These are phyloP conservation scores for Solen grandis DNA, from an alignment of 1,140 invertebrate genomes.

Conservation along the genomic window DNA sequence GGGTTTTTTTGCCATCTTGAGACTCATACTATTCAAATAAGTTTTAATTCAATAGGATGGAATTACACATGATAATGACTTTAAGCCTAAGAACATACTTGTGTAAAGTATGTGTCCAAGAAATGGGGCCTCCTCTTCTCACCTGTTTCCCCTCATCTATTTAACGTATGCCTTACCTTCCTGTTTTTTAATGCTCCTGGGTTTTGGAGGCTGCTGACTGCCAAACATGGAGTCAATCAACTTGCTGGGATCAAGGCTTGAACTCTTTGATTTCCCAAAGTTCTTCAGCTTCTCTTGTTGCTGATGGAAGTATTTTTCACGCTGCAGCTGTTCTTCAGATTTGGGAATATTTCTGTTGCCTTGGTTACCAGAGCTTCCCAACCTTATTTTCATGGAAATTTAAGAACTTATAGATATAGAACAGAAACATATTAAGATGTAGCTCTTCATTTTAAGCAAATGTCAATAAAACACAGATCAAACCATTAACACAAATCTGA, in stretches of 20 bases:
- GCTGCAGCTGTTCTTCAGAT: constrained; percentile 42
- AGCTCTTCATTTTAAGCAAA: neutral
- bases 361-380: neutral
- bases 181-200: neutral
- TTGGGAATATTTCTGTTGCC: too few relatives aligned
- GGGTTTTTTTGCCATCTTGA: too few relatives aligned
- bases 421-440: neutral
- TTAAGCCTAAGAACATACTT: too few relatives aligned
- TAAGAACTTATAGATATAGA: neutral
- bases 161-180: too few relatives aligned
- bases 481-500: too few relatives aligned
- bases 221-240: constrained; percentile 70
- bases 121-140: too few relatives aligned
- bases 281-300: constrained; percentile 65
- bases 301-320: constrained; percentile 65
- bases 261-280: constrained; percentile 55
- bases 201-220: constrained; percentile 25
- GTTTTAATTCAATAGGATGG: too few relatives aligned
- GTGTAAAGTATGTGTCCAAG: too few relatives aligned
- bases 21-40: too few relatives aligned
- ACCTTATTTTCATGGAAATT: neutral
- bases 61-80: too few relatives aligned
- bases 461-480: neutral
- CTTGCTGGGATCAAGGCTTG: constrained; percentile 57
- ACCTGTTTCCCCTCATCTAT: too few relatives aligned